phyloP scores from a whole-genome alignment of 1,140 invertebrate species.

The Muscidifurax raptorellus region DNA sequence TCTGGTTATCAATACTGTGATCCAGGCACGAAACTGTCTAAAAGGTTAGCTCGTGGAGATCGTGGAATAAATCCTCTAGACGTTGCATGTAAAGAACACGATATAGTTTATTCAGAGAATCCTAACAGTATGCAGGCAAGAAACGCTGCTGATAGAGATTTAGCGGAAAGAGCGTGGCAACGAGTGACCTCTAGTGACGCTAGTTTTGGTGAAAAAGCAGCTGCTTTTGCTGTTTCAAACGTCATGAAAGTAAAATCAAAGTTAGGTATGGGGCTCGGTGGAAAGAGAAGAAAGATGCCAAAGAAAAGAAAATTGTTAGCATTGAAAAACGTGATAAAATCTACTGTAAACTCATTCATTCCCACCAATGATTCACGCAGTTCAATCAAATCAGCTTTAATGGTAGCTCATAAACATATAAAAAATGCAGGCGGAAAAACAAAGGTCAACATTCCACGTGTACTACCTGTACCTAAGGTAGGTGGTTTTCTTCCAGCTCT shows the following conservation, averaged over 20 bases:
- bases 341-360: not conserved
- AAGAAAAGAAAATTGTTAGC: not conserved
- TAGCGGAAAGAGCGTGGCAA: conserved; percentile 31
- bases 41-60: conserved; percentile 59
- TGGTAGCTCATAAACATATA: too few relatives aligned
- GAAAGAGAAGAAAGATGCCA: not conserved
- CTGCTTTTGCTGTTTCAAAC: conserved; percentile 25
- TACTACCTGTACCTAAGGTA: not conserved
- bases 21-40: conserved; percentile 58
- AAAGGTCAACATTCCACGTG: not conserved
- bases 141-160: conserved; percentile 41
- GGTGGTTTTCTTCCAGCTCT: conserved; percentile 25
- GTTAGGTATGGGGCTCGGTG: conserved; percentile 53
- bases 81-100: conserved; percentile 55
- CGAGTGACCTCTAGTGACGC: conserved; percentile 27
- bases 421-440: conserved; percentile 2
- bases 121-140: conserved; percentile 26
- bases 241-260: conserved; percentile 54
- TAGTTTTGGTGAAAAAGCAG: conserved; percentile 40
- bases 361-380: not conserved
- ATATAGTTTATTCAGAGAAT: conserved; percentile 50
- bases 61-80: conserved; percentile 64
- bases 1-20: conserved; percentile 61
- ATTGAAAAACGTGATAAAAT: too few relatives aligned
- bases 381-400: too few relatives aligned